A percentile compares a stretch with the other conserved stretches of the same genome.
Conservation (phyloP, 2,113 vertebrate genomes). For the Mustelus asterias region DNA sequence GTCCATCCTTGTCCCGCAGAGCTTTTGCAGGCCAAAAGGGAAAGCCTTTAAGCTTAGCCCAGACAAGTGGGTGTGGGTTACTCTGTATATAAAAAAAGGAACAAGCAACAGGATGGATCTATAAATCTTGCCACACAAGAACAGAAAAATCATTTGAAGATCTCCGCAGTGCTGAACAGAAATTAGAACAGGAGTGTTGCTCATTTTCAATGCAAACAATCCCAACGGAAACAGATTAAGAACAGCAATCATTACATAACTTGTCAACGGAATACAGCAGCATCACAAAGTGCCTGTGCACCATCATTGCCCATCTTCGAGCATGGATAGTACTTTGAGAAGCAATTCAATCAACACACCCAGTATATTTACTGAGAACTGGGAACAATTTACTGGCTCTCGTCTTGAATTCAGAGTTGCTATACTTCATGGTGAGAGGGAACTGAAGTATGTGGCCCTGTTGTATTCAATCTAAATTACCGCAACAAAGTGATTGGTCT, state of each 20-base stretch:
- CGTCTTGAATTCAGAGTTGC: not conserved
- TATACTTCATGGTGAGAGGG: not conserved
- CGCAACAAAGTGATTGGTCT: not conserved
- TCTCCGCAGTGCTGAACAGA: not conserved
- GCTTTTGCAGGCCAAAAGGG: slow-evolving; percentile 99
- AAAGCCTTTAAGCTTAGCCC: slow-evolving; percentile 97
- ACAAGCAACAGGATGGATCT: not conserved
- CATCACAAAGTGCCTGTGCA: not conserved
- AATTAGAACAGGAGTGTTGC: not conserved
- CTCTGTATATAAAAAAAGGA: slow-evolving; percentile 60
- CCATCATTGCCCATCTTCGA: not conserved
- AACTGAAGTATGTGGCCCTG: not conserved
- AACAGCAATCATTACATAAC: not conserved
- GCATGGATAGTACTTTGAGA: not conserved
- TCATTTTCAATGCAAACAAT: not conserved
- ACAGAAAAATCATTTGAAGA: not conserved
- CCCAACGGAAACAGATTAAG: too few relatives aligned
- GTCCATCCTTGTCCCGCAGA: slow-evolving; percentile 90
- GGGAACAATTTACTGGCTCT: not conserved
- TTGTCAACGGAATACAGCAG: not conserved
- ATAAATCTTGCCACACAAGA: not conserved
- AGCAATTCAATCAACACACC: not conserved
- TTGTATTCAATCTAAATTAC: not conserved
- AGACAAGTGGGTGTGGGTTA: slow-evolving; percentile 92
- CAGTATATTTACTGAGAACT: not conserved